Evolutionary conservation across 2,888 invertebrate genomes (phyloP).

Genomic region (Campaea margaritaria): DNA sequence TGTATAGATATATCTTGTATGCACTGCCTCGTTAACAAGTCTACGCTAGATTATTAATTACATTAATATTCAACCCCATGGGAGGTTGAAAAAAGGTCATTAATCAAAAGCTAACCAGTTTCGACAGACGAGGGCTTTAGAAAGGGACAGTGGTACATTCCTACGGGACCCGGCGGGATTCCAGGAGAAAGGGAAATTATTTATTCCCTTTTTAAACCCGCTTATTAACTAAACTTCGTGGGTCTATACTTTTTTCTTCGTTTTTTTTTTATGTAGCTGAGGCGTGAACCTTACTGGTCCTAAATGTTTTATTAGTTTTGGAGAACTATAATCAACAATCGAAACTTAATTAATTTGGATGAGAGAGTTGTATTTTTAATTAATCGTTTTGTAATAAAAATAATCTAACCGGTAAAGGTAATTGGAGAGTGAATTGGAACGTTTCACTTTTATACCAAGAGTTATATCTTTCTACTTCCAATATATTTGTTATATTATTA

Average conservation of each 20-base stretch:
- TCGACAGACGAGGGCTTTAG: constrained; percentile 49
- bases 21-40: background rate
- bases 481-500: too few relatives aligned
- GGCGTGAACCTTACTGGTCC: constrained; percentile 52
- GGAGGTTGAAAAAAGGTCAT: constrained; percentile 62
- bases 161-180: constrained; percentile 65
- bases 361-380: constrained; percentile 36
- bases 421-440: background rate
- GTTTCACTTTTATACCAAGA: background rate
- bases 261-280: constrained; percentile 49
- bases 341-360: constrained; percentile 48
- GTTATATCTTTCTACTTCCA: too few relatives aligned
- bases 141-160: constrained; percentile 74
- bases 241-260: constrained; percentile 63
- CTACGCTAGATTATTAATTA: constrained; percentile 56
- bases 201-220: constrained; percentile 61
- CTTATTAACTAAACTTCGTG: constrained; percentile 59
- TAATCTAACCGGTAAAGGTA: constrained; percentile 1
- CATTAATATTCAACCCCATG: constrained; percentile 59
- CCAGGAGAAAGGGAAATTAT: constrained; percentile 72
- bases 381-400: constrained; percentile 5
- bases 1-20: background rate
- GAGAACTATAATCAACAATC: constrained; percentile 38
- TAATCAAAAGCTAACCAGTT: constrained; percentile 79
- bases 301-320: constrained; percentile 39